Evolutionary conservation across 2,888 invertebrate genomes (phyloP), one percentile per base, ranked within the genome.

Genomic region (Baccha elongata): DNA sequence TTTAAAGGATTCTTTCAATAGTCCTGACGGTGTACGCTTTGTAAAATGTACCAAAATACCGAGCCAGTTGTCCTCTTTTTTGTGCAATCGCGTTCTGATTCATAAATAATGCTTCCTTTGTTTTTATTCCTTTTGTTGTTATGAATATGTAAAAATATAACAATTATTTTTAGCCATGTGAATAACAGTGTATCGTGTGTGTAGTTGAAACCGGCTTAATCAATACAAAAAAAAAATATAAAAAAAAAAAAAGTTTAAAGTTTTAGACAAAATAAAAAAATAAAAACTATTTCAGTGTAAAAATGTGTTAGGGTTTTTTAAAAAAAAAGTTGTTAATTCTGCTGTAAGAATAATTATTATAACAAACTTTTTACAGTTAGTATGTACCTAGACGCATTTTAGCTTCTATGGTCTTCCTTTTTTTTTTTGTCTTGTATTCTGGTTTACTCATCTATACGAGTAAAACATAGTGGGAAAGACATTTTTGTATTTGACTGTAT

Each of bases 1-100:
- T 13, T 55, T 44, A 19, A 65, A 84, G 79, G 73, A 65, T 74
- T 52, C 69, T 60, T 69, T 46, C 15, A 26, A 42, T 79, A 84
- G 84, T 84, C 84, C 79, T 79, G 65, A 79, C 79, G 65, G 84
- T 73, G 69, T 84, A 79, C 84, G 69, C 79, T 60, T 58, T 74
- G 74, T 55, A 74, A 72, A 69, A 73, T 79, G 79, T 74, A 79
- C 79, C 79, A 69, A 48, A 72, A 50, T 73, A 78, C 78, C 78
- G 83, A 72, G 83, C 83, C 73, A 83, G 64, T 68, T 78, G 42
- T 19, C 44, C 26, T 71, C 58, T 44, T 50, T 53, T 40, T 72
- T 55, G n/a, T 83, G 78, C 78, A 83, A 73, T 72, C 83, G 78
- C 78, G 72, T 64, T 78, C 67, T 83, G 42, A 44, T 55, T 78